These are phyloP conservation scores for Aphelinus atriplicis DNA, from an alignment of 1,140 invertebrate species.

Conservation along the genomic window DNA sequence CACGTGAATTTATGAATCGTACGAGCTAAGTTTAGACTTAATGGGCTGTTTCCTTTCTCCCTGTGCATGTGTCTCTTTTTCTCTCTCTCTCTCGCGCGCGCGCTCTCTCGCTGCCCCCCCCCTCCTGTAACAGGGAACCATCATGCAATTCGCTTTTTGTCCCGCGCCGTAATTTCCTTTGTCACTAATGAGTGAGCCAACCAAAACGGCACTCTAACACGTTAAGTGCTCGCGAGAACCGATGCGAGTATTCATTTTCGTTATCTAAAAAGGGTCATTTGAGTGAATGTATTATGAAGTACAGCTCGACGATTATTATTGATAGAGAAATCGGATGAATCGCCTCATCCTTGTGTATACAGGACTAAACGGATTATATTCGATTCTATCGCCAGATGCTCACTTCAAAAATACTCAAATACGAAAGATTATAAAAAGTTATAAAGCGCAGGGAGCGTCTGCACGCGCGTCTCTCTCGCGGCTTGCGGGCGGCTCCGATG, in stretches of 20 bases:
- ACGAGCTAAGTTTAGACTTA: background rate
- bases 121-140: too few relatives aligned
- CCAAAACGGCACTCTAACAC: too few relatives aligned
- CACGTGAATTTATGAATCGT: background rate
- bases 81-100: background rate
- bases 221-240: too few relatives aligned
- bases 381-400: background rate
- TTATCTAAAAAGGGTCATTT: too few relatives aligned
- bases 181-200: conserved; percentile 3
- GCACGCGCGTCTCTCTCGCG: background rate
- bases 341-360: too few relatives aligned
- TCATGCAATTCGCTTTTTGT: background rate
- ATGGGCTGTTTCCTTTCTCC: background rate
- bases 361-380: too few relatives aligned
- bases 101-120: too few relatives aligned
- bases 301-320: too few relatives aligned
- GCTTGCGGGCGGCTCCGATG: conserved; percentile 12
- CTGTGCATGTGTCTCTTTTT: background rate
- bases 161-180: conserved; percentile 6
- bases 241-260: too few relatives aligned
- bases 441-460: background rate
- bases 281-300: too few relatives aligned
- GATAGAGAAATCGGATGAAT: too few relatives aligned
- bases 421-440: background rate
- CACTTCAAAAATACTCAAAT: background rate